Conservation (phyloP, 2,797 vertebrate species). For the Channa striata region DNA sequence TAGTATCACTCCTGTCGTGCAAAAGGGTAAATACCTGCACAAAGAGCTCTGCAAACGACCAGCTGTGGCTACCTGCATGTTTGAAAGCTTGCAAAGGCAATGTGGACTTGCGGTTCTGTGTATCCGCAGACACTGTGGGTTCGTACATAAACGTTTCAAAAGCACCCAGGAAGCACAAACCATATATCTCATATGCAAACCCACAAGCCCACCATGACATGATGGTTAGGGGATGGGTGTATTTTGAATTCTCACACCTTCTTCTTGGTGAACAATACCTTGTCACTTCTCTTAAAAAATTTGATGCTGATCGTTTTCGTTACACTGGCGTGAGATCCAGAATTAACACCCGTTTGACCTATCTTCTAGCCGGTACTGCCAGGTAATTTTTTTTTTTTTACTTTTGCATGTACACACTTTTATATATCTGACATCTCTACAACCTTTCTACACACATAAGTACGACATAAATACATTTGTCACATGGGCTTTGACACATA, state of each 20-base stretch:
- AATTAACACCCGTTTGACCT: constrained; percentile 15
- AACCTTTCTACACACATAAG: background rate
- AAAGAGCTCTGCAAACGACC: constrained; percentile 31
- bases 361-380: background rate
- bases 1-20: constrained; percentile 34
- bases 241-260: background rate
- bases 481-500: too few species aligned
- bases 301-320: too few species aligned
- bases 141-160: background rate
- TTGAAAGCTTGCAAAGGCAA: constrained; percentile 7
- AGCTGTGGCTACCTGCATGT: constrained; percentile 16
- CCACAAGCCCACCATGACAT: constrained; percentile 30
- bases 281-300: background rate
- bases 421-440: background rate
- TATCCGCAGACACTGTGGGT: constrained; percentile 1
- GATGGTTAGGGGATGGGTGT: constrained; percentile 1
- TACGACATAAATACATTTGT: background rate
- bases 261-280: background rate
- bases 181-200: background rate
- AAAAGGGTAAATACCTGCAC: background rate
- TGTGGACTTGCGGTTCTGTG: constrained; percentile 36
- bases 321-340: too few species aligned
- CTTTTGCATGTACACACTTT: background rate
- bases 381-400: constrained; percentile 42
- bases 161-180: constrained; percentile 43